Percentiles rank a stretch among this genome's conserved stretches.
Conservation (phyloP, 2,113 vertebrate genomes). For the Microtus oregoni region DNA sequence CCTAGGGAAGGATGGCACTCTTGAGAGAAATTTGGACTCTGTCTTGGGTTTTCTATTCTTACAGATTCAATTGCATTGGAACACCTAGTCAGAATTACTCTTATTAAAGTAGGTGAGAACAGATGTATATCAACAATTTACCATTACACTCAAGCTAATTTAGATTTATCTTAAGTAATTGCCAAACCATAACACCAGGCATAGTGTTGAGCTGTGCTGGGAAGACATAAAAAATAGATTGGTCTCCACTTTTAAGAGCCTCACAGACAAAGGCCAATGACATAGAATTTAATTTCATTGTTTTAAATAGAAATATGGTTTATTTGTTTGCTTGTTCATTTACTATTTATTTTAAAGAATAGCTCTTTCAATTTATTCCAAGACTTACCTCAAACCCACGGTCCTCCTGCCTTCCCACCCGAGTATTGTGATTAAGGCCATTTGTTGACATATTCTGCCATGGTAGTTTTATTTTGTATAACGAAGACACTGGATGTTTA, state of each 20-base stretch:
- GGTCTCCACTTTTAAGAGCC: neutral
- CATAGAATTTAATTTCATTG: conserved; percentile 10
- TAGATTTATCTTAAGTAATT: neutral
- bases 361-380: neutral
- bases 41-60: neutral
- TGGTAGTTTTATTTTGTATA: neutral
- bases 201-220: neutral
- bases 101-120: conserved; percentile 53
- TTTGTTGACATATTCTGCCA: neutral
- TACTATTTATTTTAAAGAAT: neutral
- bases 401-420: neutral
- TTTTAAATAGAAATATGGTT: conserved; percentile 7
- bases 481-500: conserved; percentile 34
- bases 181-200: neutral
- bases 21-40: neutral
- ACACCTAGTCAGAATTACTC: neutral
- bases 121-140: neutral
- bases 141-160: conserved; percentile 12
- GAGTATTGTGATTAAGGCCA: neutral
- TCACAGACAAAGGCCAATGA: neutral
- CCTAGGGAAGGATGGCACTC: neutral
- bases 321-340: neutral
- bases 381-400: neutral
- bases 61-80: neutral
- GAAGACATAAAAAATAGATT: neutral